These are phyloP conservation scores for Tenualosa thibaudeaui DNA, from an alignment of 2,797 vertebrate genomes.

Conservation along the genomic window DNA sequence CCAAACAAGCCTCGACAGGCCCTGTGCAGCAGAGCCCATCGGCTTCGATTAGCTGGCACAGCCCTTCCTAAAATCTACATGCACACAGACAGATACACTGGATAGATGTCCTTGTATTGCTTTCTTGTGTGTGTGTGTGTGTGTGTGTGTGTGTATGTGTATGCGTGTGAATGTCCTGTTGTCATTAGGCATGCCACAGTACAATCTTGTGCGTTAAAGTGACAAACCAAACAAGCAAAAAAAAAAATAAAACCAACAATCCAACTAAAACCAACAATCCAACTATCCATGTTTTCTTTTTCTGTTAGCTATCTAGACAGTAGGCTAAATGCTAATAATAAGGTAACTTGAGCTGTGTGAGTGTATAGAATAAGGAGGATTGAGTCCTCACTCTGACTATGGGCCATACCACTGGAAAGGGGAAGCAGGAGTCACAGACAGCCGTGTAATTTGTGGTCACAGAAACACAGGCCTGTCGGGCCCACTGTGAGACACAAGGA, in stretches of 20 bases:
- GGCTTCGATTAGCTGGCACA: background rate
- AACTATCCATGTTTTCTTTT: background rate
- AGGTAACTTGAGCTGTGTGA: background rate
- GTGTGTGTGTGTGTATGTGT: background rate
- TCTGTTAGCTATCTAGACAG: background rate
- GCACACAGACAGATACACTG: background rate
- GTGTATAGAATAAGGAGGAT: background rate
- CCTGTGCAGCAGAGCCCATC: background rate
- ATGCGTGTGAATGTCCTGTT: background rate
- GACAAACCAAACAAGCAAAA: background rate
- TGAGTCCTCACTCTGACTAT: constrained; percentile 11
- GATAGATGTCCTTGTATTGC: too few species aligned
- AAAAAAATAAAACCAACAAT: background rate
- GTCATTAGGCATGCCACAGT: background rate
- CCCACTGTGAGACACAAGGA: background rate
- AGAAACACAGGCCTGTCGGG: constrained; percentile 27
- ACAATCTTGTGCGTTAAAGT: background rate
- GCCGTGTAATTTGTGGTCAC: constrained; percentile 37
- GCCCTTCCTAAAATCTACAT: background rate
- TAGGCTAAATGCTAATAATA: background rate
- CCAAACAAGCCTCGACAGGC: background rate
- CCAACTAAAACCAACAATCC: background rate
- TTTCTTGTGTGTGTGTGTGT: too few species aligned
- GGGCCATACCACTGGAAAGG: constrained; percentile 21
- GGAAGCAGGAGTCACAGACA: constrained; percentile 29